Conservation (phyloP, 1,140 invertebrate genomes). For the Ptiloglossa arizonensis region DNA sequence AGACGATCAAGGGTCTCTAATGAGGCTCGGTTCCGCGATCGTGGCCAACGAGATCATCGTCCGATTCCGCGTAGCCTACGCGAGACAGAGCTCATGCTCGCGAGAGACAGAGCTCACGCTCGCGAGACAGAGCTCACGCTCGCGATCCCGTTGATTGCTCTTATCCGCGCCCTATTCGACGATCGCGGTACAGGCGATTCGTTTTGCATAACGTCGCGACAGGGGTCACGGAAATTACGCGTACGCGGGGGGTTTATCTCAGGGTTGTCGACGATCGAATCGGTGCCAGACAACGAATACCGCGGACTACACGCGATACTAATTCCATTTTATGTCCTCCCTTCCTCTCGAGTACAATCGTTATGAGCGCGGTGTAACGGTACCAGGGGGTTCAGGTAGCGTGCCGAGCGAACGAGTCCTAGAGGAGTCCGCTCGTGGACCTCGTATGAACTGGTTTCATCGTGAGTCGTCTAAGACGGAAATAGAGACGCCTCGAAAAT, state of each 20-base stretch:
- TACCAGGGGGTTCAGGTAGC: slow-evolving; percentile 7
- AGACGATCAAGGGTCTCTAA: slow-evolving; percentile 17
- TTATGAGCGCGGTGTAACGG: slow-evolving; percentile 18
- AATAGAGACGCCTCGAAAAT: too few species aligned
- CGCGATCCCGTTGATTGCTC: slow-evolving; percentile 1
- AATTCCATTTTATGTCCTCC: slow-evolving; percentile 1
- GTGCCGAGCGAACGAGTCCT: neutral
- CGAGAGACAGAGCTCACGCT: too few species aligned
- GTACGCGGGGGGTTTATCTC: slow-evolving; percentile 4
- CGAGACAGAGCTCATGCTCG: too few species aligned
- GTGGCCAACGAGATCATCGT: slow-evolving; percentile 27
- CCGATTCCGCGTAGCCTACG: too few species aligned
- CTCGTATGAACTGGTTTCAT: too few species aligned
- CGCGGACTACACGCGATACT: neutral
- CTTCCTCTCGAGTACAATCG: too few species aligned
- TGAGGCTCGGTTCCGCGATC: slow-evolving; percentile 32
- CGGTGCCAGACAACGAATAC: neutral
- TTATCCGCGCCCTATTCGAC: neutral
- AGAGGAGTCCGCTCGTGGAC: too few species aligned
- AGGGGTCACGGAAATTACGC: slow-evolving; percentile 38
- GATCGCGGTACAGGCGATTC: neutral
- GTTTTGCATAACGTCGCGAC: slow-evolving; percentile 22
- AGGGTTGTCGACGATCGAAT: neutral
- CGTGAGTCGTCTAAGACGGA: too few species aligned
- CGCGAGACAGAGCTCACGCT: neutral